Evolutionary conservation across 2,113 vertebrate species (phyloP).

Genomic region (Xyliphius kryptos): DNA sequence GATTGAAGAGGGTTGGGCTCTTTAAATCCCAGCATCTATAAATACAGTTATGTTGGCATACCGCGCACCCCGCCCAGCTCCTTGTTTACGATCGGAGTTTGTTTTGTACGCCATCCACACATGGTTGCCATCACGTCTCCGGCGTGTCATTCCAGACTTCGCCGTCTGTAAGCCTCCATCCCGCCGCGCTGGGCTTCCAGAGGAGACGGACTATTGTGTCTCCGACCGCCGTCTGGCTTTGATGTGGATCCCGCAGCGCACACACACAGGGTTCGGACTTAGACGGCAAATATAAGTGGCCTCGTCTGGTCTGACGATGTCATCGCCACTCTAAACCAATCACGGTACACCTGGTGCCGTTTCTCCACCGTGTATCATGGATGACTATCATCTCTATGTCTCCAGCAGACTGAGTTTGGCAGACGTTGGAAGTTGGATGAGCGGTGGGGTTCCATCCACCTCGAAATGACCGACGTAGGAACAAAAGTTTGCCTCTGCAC

Average conservation of each 20-base stretch:
- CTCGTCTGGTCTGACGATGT: too few relatives aligned
- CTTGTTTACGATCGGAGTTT: conserved; percentile 19
- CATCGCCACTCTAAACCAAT: too few relatives aligned
- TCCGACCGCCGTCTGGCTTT: conserved; percentile 1
- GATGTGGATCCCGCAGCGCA: too few relatives aligned
- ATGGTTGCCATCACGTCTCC: conserved; percentile 9
- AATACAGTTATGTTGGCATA: conserved; percentile 5
- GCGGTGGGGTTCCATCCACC: background rate
- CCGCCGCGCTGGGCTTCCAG: background rate
- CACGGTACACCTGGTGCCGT: too few relatives aligned
- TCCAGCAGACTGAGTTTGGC: too few relatives aligned
- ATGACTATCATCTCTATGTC: too few relatives aligned
- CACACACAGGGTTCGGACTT: too few relatives aligned
- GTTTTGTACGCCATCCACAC: conserved; percentile 1
- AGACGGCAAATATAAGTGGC: too few relatives aligned
- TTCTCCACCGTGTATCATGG: too few relatives aligned
- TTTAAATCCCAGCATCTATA: background rate
- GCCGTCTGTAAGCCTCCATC: conserved; percentile 14
- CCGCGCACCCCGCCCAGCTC: background rate
- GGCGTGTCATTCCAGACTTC: conserved; percentile 9
- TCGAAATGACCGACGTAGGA: conserved; percentile 25
- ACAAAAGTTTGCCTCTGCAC: conserved; percentile 25
- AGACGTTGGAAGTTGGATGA: too few relatives aligned
- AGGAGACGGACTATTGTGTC: background rate
- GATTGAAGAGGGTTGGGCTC: background rate